Base-by-base conservation (phyloP, 2,888 invertebrate species). In the Lycocerus yunnanus region DNA sequence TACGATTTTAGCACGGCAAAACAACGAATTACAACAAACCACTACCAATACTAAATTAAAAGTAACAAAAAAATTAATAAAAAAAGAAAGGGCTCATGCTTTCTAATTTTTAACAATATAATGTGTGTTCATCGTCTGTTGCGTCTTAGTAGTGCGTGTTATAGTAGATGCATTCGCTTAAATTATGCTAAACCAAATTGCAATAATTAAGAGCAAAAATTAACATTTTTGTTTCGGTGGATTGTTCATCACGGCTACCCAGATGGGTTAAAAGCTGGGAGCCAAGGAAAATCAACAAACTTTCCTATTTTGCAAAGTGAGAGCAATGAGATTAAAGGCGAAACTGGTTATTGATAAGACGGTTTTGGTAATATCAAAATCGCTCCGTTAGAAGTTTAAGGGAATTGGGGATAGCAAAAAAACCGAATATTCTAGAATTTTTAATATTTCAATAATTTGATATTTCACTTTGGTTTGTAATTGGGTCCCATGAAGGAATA, bases 21-120 rank as follows among this genome's bases (percentile, higher is more conserved):
- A 43, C 43, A 43, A 43, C 43, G 6, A 43, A 43, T 43, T 43
- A 5, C 43, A 43, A n/a, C 43, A 43, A 43, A 43, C 43, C 13
- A 43, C 43, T n/a, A 43, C n/a, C 6, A 43, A n/a, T n/a, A 43
- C 43, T 43, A 43, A 43, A 63, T 20, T 63, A 63, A 63, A 18
- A 18, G 61, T 18, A 18, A 20, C 20, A n/a, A 16, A 18, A 18
- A 63, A 15, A 18, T 63, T 63, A 43, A 15, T 18, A 43, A 27
- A 68, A 58, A 76, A 72, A 76, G 78, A 73, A 74, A 74, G 63
- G 63, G 71, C 69, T 65, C 80, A 83, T 85, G 85, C 85, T 85
- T 86, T 85, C 85, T 85, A 85, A 84, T 83, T 85, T 84, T 83
- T 81, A 80, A 84, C 81, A 84, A 85, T 82, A 77, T 69, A 72